These are phyloP conservation scores for Coptodon bakossiorum DNA, from an alignment of 2,113 vertebrate genomes.

Conservation along the genomic window DNA sequence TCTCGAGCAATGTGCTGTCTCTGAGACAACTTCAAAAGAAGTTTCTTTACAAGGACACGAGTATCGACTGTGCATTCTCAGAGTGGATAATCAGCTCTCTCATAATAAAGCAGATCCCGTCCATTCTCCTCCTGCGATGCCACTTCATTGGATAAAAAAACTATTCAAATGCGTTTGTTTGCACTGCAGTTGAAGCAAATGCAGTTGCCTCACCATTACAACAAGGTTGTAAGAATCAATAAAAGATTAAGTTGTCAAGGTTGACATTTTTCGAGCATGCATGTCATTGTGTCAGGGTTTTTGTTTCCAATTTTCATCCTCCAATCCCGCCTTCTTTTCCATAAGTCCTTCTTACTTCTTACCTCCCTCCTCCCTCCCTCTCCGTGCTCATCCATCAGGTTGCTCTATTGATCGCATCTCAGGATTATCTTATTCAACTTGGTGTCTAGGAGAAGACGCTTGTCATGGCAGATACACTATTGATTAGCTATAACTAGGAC, in stretches of 20 bases:
- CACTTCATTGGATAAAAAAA: background rate
- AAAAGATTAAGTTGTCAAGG: constrained; percentile 13
- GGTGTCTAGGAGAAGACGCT: constrained; percentile 58
- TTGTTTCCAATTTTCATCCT: constrained; percentile 21
- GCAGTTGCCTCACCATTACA: background rate
- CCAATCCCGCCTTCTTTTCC: background rate
- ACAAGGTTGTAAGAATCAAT: constrained; percentile 23
- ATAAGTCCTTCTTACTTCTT: background rate
- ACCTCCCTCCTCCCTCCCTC: background rate
- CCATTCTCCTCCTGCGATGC: background rate
- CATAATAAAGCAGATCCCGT: background rate
- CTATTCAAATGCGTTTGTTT: background rate
- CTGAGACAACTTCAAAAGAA: background rate
- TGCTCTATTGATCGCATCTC: constrained; percentile 54
- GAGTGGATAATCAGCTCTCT: background rate
- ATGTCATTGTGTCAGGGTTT: constrained; percentile 4
- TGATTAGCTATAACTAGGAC: constrained; percentile 64
- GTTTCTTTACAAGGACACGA: constrained; percentile 1
- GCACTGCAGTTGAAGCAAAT: background rate
- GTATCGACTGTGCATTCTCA: background rate
- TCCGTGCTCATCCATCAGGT: constrained; percentile 55
- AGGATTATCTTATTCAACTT: constrained; percentile 70
- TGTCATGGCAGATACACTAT: constrained; percentile 64
- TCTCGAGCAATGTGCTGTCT: background rate
- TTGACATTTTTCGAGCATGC: constrained; percentile 1